These are phyloP conservation scores for Triplophysa tibetana DNA, from an alignment of 2,113 vertebrate species.

Conservation along the genomic window DNA sequence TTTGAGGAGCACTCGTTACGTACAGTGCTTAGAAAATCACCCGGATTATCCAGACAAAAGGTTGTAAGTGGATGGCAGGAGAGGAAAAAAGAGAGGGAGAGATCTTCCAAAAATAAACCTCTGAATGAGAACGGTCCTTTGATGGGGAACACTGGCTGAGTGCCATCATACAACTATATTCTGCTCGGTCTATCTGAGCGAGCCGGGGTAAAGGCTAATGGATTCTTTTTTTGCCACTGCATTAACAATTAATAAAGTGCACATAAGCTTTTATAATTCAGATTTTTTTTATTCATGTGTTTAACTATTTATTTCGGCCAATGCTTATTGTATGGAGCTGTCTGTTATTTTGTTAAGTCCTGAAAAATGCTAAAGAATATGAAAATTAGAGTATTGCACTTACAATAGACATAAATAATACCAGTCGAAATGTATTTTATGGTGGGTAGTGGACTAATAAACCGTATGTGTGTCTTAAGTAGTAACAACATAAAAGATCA, in stretches of 20 bases:
- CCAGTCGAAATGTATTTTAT: no score
- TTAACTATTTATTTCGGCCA: neutral
- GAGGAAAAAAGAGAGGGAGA: neutral
- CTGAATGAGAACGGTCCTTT: constrained; percentile 33
- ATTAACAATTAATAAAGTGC: constrained; percentile 25
- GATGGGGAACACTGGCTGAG: constrained; percentile 17
- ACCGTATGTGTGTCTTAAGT: no score
- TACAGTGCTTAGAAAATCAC: constrained; percentile 18
- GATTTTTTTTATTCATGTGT: neutral
- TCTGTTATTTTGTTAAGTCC: neutral
- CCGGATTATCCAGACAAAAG: constrained; percentile 18
- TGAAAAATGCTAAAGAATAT: neutral
- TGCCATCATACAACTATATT: constrained; percentile 15
- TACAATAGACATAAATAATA: neutral
- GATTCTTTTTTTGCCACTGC: neutral
- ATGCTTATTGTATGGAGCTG: neutral
- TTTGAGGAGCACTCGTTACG: constrained; percentile 13
- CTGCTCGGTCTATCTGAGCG: neutral
- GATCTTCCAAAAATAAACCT: constrained; percentile 28
- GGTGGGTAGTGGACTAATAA: no score
- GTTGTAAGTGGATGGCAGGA: constrained; percentile 6
- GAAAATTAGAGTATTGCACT: neutral
- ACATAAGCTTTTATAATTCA: neutral
- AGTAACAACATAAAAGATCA: no score
- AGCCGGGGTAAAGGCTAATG: constrained; percentile 20